Conservation (phyloP, 2,797 vertebrate species). For the Sylvia borin region DNA sequence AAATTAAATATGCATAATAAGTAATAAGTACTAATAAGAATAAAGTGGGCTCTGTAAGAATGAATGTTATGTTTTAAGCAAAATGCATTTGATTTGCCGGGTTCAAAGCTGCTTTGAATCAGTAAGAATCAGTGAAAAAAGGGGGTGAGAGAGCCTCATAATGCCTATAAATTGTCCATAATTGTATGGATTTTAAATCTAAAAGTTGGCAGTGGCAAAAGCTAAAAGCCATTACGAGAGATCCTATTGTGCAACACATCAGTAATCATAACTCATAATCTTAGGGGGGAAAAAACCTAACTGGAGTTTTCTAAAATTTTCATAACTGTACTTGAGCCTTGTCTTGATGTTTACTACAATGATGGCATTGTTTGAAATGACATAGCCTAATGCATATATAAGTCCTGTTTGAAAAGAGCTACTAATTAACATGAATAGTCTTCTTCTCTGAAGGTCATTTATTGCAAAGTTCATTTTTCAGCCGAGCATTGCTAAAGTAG, state of each 20-base stretch:
- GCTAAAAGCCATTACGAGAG: constrained; percentile 95
- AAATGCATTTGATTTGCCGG: constrained; percentile 76
- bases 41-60: constrained; percentile 80
- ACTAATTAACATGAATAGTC: constrained; percentile 96
- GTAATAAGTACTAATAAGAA: constrained; percentile 82
- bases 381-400: constrained; percentile 91
- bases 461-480: constrained; percentile 79
- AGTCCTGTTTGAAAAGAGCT: constrained; percentile 88
- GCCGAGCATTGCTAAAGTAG: constrained; percentile 74
- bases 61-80: constrained; percentile 78
- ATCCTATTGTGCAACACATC: constrained; percentile 77
- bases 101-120: constrained; percentile 77
- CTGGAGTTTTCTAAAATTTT: constrained; percentile 92
- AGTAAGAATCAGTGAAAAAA: constrained; percentile 73
- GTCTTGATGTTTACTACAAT: constrained; percentile 84
- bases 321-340: constrained; percentile 87
- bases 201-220: constrained; percentile 87
- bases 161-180: constrained; percentile 93
- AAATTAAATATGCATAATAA: constrained; percentile 86
- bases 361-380: constrained; percentile 80
- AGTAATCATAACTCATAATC: constrained; percentile 82
- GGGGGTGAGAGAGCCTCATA: constrained; percentile 80
- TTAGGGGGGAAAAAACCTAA: constrained; percentile 74
- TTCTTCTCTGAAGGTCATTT: constrained; percentile 84
- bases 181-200: constrained; percentile 89